Percentiles rank a stretch among this genome's conserved stretches.
These are phyloP conservation scores for Platichthys flesus DNA, from an alignment of 2,113 vertebrate species.

Conservation along the genomic window DNA sequence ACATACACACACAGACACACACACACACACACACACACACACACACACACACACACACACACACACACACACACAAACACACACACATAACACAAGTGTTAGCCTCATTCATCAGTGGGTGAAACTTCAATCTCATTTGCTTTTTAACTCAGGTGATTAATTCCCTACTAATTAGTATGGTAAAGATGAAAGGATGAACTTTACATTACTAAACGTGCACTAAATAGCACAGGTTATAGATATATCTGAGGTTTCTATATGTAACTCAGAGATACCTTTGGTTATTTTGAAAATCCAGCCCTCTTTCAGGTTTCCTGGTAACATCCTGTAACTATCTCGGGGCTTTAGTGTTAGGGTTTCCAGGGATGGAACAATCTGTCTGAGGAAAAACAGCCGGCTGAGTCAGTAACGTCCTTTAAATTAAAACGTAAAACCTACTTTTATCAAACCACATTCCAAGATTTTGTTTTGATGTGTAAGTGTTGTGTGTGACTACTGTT, in stretches of 20 bases:
- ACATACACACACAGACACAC: conserved; percentile 18
- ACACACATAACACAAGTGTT: conserved; percentile 13
- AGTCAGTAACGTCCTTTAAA: too few relatives aligned
- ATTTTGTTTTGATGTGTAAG: too few relatives aligned
- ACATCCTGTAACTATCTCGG: too few relatives aligned
- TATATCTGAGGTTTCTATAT: not conserved
- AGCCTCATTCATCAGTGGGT: conserved; percentile 25
- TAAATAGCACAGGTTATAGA: not conserved
- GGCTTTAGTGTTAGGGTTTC: too few relatives aligned
- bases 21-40: conserved; percentile 16
- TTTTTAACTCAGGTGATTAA: conserved; percentile 19
- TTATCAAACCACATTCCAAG: too few relatives aligned
- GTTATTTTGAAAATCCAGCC: too few relatives aligned
- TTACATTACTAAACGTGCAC: not conserved
- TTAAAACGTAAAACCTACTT: too few relatives aligned
- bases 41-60: conserved; percentile 13
- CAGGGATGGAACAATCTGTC: too few relatives aligned
- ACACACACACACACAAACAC: conserved; percentile 13
- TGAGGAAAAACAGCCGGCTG: too few relatives aligned
- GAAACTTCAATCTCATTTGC: conserved; percentile 25
- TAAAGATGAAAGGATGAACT: conserved; percentile 30
- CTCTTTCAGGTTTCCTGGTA: too few relatives aligned
- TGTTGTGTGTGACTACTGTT: too few relatives aligned
- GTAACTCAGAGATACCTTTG: not conserved
- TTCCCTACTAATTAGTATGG: not conserved